Base-by-base conservation (phyloP, 2,888 invertebrate species). In the Drosophila koepferae region DNA sequence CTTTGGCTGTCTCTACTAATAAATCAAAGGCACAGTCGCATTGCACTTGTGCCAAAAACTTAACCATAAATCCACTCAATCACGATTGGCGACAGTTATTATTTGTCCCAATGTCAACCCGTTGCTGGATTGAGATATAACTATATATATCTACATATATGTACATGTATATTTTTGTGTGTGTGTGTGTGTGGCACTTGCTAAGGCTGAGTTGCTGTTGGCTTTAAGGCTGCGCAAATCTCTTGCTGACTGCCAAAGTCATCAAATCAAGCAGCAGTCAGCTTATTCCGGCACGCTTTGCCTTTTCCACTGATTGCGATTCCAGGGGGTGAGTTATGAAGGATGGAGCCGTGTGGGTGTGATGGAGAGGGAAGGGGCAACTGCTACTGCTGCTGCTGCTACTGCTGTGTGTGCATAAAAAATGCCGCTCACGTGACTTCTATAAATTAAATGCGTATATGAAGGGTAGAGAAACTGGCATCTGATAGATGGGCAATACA, bases 401-500 rank as follows among this genome's bases (percentile, higher is more conserved):
- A 0, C 14, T 59, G 54, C 38, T 59, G 59, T 38, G 28, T 60
- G 58, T 61, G 61, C 78, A 83, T 87, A 77, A 88, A 88, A 81
- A 84, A 84, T 84, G 70, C 83, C 55, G 70, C 86, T 88, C 84
- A 84, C 84, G 89, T 88, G 84, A 88, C 83, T 84, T 86, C 75
- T 77, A 84, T 77, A 88, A 84, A 88, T 84, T 77, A 84, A 84
- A 84, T 86, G 77, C 72, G 73, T 77, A 53, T 63, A 36, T 63
- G 67, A 34, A 34, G 59, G 63, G 44, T 62, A 28, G 34, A 34
- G 34, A 14, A 41, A 54, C 48, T 53, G 49, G 59, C 70, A 62
- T 62, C 64, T 59, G 64, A 64, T 59, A 76, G 65, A 60, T 72
- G 49, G 46, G 41, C 48, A 43, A 53, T 38, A 49, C 69, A 46